Conservation (phyloP, 2,113 vertebrate species). For the Microtus richardsoni region DNA sequence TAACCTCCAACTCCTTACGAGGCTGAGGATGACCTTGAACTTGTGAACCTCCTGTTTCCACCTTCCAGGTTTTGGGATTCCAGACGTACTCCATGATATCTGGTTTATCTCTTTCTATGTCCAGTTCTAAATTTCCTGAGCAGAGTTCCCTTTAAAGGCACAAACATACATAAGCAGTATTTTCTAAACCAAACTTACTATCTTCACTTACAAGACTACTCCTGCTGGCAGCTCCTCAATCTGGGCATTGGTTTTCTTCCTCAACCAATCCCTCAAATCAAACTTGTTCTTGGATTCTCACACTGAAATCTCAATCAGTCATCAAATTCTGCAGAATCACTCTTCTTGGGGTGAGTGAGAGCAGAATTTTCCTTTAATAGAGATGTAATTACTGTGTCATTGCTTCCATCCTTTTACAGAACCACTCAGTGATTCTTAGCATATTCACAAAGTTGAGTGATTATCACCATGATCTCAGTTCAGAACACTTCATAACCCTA, state of each 20-base stretch:
- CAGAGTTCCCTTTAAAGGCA: background rate
- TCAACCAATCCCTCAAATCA: background rate
- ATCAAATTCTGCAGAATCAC: background rate
- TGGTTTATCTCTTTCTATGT: background rate
- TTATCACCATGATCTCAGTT: background rate
- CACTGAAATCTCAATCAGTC: background rate
- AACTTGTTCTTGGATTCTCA: constrained; percentile 6
- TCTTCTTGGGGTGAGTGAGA: background rate
- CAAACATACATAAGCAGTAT: background rate
- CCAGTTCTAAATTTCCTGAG: constrained; percentile 17
- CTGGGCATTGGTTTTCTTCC: background rate
- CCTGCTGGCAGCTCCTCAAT: background rate
- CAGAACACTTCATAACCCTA: background rate
- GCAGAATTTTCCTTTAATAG: constrained; percentile 12
- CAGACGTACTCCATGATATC: background rate
- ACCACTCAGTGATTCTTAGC: background rate
- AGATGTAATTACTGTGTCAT: background rate
- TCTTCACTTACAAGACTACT: background rate
- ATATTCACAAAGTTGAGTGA: background rate
- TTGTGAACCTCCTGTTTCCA: background rate
- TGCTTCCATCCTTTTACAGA: background rate
- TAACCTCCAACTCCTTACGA: background rate
- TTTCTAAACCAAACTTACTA: background rate
- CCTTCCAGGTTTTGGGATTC: background rate
- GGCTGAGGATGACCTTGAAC: background rate